Percentiles rank a stretch among this genome's conserved stretches.
Conservation (phyloP, 2,888 invertebrate genomes). For the Branchellion lobata region DNA sequence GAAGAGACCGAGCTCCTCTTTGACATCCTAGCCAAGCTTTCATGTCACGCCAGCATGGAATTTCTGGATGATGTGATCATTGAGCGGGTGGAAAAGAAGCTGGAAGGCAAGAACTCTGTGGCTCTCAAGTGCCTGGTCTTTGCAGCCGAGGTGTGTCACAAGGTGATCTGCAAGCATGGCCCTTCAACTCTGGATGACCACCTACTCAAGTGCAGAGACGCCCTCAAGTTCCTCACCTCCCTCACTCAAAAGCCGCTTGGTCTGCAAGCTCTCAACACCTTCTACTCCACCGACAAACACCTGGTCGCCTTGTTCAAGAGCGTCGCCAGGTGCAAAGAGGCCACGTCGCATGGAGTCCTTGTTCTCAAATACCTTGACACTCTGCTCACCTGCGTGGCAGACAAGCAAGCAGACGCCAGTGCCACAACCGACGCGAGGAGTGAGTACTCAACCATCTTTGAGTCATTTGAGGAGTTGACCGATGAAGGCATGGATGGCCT, state of each 20-base stretch:
- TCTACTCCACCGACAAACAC: slow-evolving; percentile 66
- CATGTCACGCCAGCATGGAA: slow-evolving; percentile 9
- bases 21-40: background rate
- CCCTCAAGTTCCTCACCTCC: slow-evolving; percentile 80
- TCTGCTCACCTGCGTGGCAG: background rate
- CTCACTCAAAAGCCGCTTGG: slow-evolving; percentile 80
- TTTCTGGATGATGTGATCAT: background rate
- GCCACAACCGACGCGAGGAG: too few species aligned
- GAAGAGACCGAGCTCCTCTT: background rate
- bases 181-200: background rate
- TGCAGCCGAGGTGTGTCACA: slow-evolving; percentile 28
- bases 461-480: background rate
- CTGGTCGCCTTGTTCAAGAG: background rate
- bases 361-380: slow-evolving; percentile 32
- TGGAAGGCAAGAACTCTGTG: background rate
- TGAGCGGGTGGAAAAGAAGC: background rate
- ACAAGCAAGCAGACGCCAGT: background rate
- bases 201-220: background rate
- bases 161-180: slow-evolving; percentile 22
- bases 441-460: background rate
- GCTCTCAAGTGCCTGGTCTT: background rate
- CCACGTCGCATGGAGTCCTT: background rate
- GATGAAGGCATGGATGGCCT: background rate
- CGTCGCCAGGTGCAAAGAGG: background rate
- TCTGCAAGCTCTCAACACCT: slow-evolving; percentile 77